These are phyloP conservation scores for Tiliacea aurago DNA, from an alignment of 2,888 invertebrate species.

Conservation along the genomic window DNA sequence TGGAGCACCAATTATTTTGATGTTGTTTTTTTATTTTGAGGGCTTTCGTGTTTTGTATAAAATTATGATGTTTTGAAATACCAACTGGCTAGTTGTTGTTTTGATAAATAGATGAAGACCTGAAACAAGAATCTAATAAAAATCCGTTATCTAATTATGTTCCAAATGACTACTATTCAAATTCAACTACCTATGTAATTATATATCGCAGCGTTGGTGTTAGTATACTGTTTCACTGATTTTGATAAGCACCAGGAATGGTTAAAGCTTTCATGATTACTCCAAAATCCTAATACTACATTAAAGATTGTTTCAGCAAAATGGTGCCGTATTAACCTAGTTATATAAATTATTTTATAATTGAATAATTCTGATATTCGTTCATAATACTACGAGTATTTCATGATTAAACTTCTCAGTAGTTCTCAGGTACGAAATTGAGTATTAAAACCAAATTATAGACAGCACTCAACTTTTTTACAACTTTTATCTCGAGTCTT, in stretches of 20 bases:
- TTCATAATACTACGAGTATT: slow-evolving; percentile 31
- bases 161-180: too few relatives aligned
- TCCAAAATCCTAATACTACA: not conserved
- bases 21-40: not conserved
- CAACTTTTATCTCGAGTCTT: slow-evolving; percentile 12
- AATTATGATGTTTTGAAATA: not conserved
- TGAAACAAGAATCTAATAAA: not conserved
- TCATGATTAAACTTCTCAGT: slow-evolving; percentile 28
- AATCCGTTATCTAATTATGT: too few relatives aligned
- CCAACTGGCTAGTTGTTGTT: not conserved
- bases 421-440: slow-evolving; percentile 25
- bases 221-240: not conserved
- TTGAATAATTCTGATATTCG: slow-evolving; percentile 25
- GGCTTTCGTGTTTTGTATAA: not conserved
- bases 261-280: not conserved
- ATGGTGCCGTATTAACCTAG: not conserved
- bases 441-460: slow-evolving; percentile 30
- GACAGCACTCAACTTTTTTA: slow-evolving; percentile 28
- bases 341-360: slow-evolving; percentile 24
- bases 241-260: not conserved
- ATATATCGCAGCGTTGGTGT: too few relatives aligned
- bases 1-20: not conserved
- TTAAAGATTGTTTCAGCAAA: slow-evolving; percentile 7
- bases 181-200: too few relatives aligned
- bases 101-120: not conserved